Percentiles rank a stretch among this genome's conserved stretches.
phyloP scores from a whole-genome alignment of 2,797 vertebrate genomes.

The Helostoma temminkii region DNA sequence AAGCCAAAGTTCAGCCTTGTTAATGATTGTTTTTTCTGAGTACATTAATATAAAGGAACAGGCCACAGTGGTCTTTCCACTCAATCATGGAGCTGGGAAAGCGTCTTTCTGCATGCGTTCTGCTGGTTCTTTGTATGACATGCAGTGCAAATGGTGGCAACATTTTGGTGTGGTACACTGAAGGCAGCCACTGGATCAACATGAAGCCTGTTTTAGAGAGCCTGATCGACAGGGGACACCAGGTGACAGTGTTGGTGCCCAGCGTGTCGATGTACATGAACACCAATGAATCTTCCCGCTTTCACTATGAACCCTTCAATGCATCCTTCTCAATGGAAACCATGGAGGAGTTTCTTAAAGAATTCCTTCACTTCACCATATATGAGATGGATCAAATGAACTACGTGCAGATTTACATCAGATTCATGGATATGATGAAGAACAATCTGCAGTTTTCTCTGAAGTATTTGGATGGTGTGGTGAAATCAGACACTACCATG shows the following conservation, averaged over 20 bases:
- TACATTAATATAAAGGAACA: background rate
- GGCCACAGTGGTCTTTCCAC: background rate
- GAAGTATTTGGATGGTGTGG: slow-evolving; percentile 76
- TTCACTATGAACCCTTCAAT: slow-evolving; percentile 75
- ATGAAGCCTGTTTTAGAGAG: slow-evolving; percentile 83
- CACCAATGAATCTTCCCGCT: slow-evolving; percentile 49
- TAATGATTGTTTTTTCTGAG: slow-evolving; percentile 50
- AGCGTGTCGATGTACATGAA: slow-evolving; percentile 80
- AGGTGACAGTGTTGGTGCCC: slow-evolving; percentile 81
- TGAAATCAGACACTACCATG: slow-evolving; percentile 83
- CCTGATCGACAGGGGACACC: slow-evolving; percentile 82
- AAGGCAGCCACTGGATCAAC: slow-evolving; percentile 91
- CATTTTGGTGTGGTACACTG: slow-evolving; percentile 88
- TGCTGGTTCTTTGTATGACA: slow-evolving; percentile 55
- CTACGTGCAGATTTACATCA: slow-evolving; percentile 80
- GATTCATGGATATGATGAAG: slow-evolving; percentile 60
- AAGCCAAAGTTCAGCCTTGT: slow-evolving; percentile 32
- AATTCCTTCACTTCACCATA: slow-evolving; percentile 62
- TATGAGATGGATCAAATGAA: slow-evolving; percentile 81
- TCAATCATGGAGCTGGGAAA: slow-evolving; percentile 41
- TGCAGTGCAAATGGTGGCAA: slow-evolving; percentile 68
- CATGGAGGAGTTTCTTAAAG: slow-evolving; percentile 7
- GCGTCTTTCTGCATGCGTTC: slow-evolving; percentile 17
- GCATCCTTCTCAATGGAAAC: slow-evolving; percentile 47
- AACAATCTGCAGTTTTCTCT: slow-evolving; percentile 46